Conservation (phyloP, 2,797 vertebrate species). For the Macropus fuliginosus region DNA sequence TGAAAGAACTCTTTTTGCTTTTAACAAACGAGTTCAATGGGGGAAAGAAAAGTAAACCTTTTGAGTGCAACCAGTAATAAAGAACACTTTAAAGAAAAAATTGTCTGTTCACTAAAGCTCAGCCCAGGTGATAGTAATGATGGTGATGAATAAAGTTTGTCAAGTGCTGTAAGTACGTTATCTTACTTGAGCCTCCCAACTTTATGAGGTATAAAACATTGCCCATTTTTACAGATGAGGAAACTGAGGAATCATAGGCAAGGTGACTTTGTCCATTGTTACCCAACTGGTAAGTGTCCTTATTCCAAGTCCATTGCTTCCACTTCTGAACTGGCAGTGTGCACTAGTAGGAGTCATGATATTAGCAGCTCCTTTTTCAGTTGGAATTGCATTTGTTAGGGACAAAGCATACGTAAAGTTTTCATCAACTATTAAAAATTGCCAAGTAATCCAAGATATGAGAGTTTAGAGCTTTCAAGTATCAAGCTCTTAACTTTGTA, state of each 20-base stretch:
- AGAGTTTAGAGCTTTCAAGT: slow-evolving; percentile 6
- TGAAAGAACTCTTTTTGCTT: neutral
- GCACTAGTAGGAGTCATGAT: neutral
- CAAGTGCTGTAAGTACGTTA: neutral
- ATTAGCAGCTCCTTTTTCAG: neutral
- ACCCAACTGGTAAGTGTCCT: neutral
- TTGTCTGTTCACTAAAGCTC: neutral
- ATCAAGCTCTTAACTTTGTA: neutral
- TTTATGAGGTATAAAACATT: neutral
- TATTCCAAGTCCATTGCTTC: neutral
- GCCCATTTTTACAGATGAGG: neutral
- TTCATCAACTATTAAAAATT: slow-evolving; percentile 13
- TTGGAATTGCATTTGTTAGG: neutral
- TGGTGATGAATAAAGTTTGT: neutral
- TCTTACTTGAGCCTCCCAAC: neutral
- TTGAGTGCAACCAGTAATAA: neutral
- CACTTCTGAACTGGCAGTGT: neutral
- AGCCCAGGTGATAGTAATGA: neutral
- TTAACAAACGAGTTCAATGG: neutral
- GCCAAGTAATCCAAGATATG: neutral
- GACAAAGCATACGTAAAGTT: neutral
- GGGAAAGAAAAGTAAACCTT: neutral
- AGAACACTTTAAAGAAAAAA: neutral
- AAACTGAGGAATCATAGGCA: neutral
- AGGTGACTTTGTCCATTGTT: neutral